These are phyloP conservation scores for Pelagia noctiluca DNA, from an alignment of 30 jellyfish, hydroid and myxozoan species.

Conservation along the genomic window DNA sequence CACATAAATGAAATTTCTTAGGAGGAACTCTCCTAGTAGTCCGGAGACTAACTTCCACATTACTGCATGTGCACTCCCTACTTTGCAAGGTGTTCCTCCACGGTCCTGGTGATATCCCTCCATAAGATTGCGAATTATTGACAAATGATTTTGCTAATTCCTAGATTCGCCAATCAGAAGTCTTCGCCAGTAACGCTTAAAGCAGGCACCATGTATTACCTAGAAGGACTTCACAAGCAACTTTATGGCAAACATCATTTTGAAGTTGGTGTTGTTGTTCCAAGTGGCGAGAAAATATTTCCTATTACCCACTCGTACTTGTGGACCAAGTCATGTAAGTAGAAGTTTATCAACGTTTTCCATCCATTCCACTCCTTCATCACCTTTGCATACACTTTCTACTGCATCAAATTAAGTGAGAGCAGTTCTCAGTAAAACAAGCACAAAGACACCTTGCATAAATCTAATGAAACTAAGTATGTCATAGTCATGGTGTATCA, in stretches of 20 bases:
- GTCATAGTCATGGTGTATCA: no score
- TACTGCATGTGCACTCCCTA: no score
- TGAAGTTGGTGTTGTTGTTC: constrained; percentile 84
- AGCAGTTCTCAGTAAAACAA: no score
- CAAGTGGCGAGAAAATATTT: constrained; percentile 72
- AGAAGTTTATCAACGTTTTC: background rate
- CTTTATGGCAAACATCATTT: constrained; percentile 83
- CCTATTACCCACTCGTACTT: constrained; percentile 75
- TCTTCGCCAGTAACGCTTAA: constrained; percentile 68
- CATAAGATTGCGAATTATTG: no score
- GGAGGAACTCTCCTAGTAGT: no score
- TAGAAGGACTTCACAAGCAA: constrained; percentile 87
- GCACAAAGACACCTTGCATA: no score
- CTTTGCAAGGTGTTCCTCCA: no score
- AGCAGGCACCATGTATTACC: constrained; percentile 71
- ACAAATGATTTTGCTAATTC: background rate
- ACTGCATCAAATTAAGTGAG: background rate
- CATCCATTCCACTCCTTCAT: background rate
- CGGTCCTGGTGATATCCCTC: no score
- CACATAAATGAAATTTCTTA: no score
- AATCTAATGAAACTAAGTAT: no score
- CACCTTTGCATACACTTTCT: background rate
- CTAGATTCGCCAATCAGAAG: constrained; percentile 81
- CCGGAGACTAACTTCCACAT: no score
- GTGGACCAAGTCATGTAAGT: constrained; percentile 59